These are phyloP conservation scores for Pseudococcus viburni DNA, from an alignment of 2,888 invertebrate genomes.

Conservation along the genomic window DNA sequence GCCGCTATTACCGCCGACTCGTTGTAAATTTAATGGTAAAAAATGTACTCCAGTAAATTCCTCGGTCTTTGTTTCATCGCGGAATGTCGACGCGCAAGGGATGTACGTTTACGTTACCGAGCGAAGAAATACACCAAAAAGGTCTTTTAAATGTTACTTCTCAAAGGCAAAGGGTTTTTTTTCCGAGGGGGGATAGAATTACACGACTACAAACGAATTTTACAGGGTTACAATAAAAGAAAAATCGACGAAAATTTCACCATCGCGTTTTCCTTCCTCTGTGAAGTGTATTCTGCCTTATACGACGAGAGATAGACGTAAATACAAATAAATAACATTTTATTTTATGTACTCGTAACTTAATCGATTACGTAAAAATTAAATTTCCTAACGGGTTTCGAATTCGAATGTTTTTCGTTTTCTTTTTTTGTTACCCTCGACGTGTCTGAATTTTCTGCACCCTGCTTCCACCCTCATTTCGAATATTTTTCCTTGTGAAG, in stretches of 20 bases:
- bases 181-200: neutral
- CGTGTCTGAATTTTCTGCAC: no score
- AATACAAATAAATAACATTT: neutral
- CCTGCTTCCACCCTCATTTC: neutral
- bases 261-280: neutral
- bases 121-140: neutral
- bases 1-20: slow-evolving; percentile 24
- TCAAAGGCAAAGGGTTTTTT: neutral
- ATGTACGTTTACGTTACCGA: neutral
- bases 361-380: slow-evolving; percentile 14
- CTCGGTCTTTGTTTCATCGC: slow-evolving; percentile 13
- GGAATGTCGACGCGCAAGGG: slow-evolving; percentile 1
- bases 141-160: slow-evolving; percentile 11
- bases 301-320: neutral
- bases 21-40: slow-evolving; percentile 46
- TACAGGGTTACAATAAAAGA: slow-evolving; percentile 36
- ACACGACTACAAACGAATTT: slow-evolving; percentile 6
- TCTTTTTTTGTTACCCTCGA: neutral
- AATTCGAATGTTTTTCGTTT: slow-evolving; percentile 15
- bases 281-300: neutral
- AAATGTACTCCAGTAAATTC: slow-evolving; percentile 47
- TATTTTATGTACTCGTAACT: neutral
- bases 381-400: neutral
- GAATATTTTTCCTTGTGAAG: neutral
- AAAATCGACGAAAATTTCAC: neutral